Percentiles rank a stretch among this genome's conserved stretches.
Conservation (phyloP, 2,797 vertebrate species). For the Zalophus californianus region DNA sequence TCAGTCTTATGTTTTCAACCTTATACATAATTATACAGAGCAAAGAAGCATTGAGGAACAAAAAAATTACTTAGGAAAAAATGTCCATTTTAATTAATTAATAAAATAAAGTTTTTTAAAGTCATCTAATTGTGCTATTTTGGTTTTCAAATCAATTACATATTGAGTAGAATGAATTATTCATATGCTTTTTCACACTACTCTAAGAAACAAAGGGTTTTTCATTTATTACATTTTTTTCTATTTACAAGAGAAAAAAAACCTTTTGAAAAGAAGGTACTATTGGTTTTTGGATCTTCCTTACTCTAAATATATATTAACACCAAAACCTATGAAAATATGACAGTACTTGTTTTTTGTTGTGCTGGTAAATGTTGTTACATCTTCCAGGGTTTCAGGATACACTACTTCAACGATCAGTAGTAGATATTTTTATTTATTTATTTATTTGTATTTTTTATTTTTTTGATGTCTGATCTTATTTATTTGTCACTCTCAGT, state of each 20-base stretch:
- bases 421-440: neutral
- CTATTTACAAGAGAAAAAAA: neutral
- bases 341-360: neutral
- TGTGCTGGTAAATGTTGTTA: neutral
- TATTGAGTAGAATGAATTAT: neutral
- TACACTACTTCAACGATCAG: neutral
- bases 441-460: no score
- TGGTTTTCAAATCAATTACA: neutral
- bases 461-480: no score
- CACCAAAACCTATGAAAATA: neutral
- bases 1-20: neutral
- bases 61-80: conserved; percentile 3
- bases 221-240: neutral
- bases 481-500: neutral
- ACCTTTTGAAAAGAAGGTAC: neutral
- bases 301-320: neutral
- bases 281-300: neutral
- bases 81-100: neutral
- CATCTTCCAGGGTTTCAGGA: neutral
- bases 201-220: neutral
- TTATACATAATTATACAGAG: conserved; percentile 29
- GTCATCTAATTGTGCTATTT: neutral
- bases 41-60: neutral
- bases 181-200: neutral
- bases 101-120: neutral